Conservation (phyloP, 2,888 invertebrate species). For the Alviniconcha strummeri region DNA sequence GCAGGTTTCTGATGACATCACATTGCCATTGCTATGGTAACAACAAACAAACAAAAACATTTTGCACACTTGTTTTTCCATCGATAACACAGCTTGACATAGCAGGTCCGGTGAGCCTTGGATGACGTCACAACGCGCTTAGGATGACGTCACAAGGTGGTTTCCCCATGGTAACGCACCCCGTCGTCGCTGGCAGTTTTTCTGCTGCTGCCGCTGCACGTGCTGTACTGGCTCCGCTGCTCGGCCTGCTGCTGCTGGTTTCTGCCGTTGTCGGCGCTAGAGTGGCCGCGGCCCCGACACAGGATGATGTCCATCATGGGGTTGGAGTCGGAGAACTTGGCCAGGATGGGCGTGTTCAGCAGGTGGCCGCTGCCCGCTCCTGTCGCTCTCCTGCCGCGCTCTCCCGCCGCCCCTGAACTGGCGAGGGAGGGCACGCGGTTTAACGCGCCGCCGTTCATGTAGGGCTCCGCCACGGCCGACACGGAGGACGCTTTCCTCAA, state of each 20-base stretch:
- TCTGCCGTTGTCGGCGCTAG: constrained; percentile 1
- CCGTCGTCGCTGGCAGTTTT: constrained; percentile 59
- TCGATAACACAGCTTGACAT: too few species aligned
- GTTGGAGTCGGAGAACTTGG: constrained; percentile 48
- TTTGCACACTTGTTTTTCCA: too few species aligned
- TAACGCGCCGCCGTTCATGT: constrained; percentile 47
- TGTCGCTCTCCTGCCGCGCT: background rate
- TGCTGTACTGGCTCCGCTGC: constrained; percentile 33
- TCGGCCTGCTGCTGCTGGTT: background rate
- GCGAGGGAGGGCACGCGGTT: background rate
- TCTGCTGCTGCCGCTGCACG: constrained; percentile 42
- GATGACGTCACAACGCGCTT: too few species aligned
- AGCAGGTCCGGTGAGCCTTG: too few species aligned
- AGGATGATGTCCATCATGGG: constrained; percentile 53
- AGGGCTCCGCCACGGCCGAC: constrained; percentile 47
- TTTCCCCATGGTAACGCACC: constrained; percentile 49
- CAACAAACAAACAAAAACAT: too few species aligned
- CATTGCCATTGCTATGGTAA: too few species aligned
- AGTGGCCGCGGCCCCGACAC: background rate
- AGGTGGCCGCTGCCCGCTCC: background rate
- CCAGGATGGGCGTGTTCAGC: constrained; percentile 16
- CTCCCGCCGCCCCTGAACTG: constrained; percentile 30
- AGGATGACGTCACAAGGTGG: constrained; percentile 37
- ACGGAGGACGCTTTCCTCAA: constrained; percentile 43
- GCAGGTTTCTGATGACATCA: too few species aligned